Evolutionary conservation across 2,888 invertebrate genomes (phyloP).

Genomic region (Stenolophus ochropezus): DNA sequence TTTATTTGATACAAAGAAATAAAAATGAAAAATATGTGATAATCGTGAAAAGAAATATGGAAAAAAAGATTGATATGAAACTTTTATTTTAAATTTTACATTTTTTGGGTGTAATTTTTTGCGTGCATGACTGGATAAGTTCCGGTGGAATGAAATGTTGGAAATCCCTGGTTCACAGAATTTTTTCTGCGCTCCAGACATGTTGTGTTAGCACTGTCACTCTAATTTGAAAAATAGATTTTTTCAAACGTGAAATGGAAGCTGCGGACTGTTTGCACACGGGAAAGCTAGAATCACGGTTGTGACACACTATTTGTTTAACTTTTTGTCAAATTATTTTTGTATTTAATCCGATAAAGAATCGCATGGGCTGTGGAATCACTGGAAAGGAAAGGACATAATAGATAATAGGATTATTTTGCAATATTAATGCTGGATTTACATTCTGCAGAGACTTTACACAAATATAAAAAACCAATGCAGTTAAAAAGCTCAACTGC

Average conservation of each 20-base stretch:
- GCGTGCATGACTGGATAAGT: not conserved
- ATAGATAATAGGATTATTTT: slow-evolving; percentile 20
- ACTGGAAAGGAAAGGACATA: not conserved
- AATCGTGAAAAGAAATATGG: too few species aligned
- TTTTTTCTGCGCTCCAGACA: slow-evolving; percentile 13
- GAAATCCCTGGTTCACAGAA: not conserved
- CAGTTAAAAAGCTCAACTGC: too few species aligned
- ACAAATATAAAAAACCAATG: too few species aligned
- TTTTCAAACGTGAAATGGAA: slow-evolving; percentile 12
- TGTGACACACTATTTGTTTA: slow-evolving; percentile 24
- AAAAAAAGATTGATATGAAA: too few species aligned
- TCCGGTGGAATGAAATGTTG: not conserved
- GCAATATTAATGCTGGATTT: not conserved
- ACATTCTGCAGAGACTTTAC: too few species aligned
- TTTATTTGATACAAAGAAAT: too few species aligned
- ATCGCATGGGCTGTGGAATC: not conserved
- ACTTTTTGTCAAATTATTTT: slow-evolving; percentile 19
- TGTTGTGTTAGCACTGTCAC: slow-evolving; percentile 40
- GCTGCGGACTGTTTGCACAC: slow-evolving; percentile 22
- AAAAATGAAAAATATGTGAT: too few species aligned
- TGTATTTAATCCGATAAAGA: slow-evolving; percentile 16
- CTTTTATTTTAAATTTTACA: too few species aligned
- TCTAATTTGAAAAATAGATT: slow-evolving; percentile 53
- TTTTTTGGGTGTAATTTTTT: too few species aligned
- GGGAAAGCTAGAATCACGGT: slow-evolving; percentile 7